A percentile compares a stretch with the other conserved stretches of the same genome.
These are phyloP conservation scores for Epinephelus moara DNA, from an alignment of 2,113 vertebrate species.

Conservation along the genomic window DNA sequence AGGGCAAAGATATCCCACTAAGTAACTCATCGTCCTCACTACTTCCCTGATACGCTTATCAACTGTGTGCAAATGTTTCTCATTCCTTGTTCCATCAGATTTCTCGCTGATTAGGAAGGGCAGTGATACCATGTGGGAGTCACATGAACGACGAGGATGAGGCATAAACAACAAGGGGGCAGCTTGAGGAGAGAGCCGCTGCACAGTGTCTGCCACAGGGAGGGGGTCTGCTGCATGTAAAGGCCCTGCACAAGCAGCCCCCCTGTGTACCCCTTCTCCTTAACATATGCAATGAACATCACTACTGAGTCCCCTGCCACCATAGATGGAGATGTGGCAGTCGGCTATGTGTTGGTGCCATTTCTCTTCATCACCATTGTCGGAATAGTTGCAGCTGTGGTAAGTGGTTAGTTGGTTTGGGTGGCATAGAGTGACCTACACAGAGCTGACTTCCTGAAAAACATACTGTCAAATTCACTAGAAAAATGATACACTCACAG, in stretches of 20 bases:
- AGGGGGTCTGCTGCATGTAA: constrained; percentile 52
- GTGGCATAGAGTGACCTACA: neutral
- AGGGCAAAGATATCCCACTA: neutral
- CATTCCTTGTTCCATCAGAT: constrained; percentile 48
- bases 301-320: constrained; percentile 86
- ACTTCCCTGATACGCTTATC: neutral
- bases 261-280: constrained; percentile 14
- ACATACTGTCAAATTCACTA: neutral
- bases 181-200: constrained; percentile 57
- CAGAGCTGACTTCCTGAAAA: neutral
- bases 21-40: neutral
- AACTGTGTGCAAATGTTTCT: constrained; percentile 10
- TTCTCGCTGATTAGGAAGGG: constrained; percentile 69
- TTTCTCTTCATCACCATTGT: constrained; percentile 91
- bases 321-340: constrained; percentile 83
- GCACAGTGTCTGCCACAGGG: constrained; percentile 25
- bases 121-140: constrained; percentile 82
- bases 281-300: constrained; percentile 85
- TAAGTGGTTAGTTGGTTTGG: constrained; percentile 77
- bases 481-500: neutral
- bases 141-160: constrained; percentile 85
- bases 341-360: constrained; percentile 90
- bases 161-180: constrained; percentile 67
- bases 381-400: constrained; percentile 91
- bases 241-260: constrained; percentile 49